phyloP scores from a whole-genome alignment of 2,797 vertebrate genomes.

The Ambastaia sidthimunki region DNA sequence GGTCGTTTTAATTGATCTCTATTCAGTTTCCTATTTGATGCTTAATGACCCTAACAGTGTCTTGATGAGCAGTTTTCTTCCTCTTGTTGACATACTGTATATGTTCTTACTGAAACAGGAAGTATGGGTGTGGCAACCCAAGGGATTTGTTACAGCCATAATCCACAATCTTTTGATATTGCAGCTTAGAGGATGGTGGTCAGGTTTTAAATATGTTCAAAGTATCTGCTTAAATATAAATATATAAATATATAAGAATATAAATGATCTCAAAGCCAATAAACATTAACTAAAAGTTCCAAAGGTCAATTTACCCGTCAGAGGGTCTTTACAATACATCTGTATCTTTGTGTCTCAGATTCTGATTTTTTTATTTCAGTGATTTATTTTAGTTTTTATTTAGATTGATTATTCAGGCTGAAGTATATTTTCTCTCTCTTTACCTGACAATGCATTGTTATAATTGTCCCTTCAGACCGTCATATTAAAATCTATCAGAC shows the following conservation, averaged over 20 bases:
- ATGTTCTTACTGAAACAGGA: too few species aligned
- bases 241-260: not conserved
- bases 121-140: too few species aligned
- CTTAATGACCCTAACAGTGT: too few species aligned
- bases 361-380: not conserved
- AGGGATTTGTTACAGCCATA: too few species aligned
- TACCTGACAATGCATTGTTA: conserved; percentile 2
- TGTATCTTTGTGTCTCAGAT: not conserved
- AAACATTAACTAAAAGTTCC: not conserved
- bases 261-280: not conserved
- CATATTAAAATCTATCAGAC: not conserved
- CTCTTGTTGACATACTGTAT: too few species aligned
- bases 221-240: not conserved
- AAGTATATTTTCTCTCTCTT: not conserved
- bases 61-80: too few species aligned
- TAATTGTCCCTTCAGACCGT: not conserved
- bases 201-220: too few species aligned
- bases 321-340: not conserved
- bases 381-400: not conserved
- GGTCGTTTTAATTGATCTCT: too few species aligned
- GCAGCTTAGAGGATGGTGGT: too few species aligned
- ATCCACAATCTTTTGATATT: too few species aligned
- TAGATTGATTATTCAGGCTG: not conserved
- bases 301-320: too few species aligned
- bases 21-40: too few species aligned